These are phyloP conservation scores for Patella vulgata DNA, from an alignment of 1,140 invertebrate genomes.

Conservation along the genomic window DNA sequence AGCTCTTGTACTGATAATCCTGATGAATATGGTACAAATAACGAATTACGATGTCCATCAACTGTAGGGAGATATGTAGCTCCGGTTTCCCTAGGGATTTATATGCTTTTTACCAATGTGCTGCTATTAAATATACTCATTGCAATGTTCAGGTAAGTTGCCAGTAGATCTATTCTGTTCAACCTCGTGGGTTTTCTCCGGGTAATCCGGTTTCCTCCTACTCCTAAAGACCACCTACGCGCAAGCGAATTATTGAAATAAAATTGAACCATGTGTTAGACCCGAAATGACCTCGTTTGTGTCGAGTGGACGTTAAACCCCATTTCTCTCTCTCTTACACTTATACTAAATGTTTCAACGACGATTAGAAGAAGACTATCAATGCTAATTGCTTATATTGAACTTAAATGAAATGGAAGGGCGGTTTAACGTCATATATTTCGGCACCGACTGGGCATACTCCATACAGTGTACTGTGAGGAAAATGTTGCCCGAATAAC, in stretches of 20 bases:
- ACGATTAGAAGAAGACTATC: not conserved
- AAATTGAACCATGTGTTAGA: no score
- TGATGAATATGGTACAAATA: not conserved
- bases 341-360: not conserved
- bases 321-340: no score
- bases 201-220: no score
- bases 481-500: no score
- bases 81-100: conserved; percentile 48
- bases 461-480: no score
- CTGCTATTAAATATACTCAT: conserved; percentile 60
- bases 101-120: conserved; percentile 57
- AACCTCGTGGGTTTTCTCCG: no score
- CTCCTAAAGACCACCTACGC: no score
- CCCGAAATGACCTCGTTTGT: no score
- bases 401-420: not conserved
- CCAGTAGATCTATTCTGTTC: not conserved
- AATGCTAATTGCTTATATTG: not conserved
- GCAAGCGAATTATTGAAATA: no score
- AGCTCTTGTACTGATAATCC: not conserved
- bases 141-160: conserved; percentile 60
- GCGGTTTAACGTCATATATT: not conserved
- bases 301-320: no score
- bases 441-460: not conserved
- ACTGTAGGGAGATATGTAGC: conserved; percentile 35
- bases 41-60: conserved; percentile 29